These are phyloP conservation scores for Corvus moneduloides DNA, from an alignment of 2,113 vertebrate species.

Conservation along the genomic window DNA sequence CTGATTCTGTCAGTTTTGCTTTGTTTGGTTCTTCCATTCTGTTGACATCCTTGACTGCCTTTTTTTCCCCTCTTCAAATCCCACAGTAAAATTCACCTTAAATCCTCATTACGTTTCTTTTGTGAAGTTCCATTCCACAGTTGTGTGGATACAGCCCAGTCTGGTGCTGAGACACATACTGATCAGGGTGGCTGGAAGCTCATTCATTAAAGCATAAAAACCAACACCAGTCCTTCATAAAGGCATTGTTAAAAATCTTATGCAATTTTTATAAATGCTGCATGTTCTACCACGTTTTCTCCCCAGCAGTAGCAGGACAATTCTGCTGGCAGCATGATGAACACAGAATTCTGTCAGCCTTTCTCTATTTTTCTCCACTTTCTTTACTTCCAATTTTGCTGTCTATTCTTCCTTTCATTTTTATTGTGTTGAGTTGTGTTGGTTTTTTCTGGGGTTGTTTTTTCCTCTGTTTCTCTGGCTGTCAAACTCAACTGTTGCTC, in stretches of 20 bases:
- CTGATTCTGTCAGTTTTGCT: neutral
- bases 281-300: neutral
- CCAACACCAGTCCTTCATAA: rapidly evolving
- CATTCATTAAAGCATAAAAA: neutral
- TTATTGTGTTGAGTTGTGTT: neutral
- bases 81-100: neutral
- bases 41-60: neutral
- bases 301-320: neutral
- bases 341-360: neutral
- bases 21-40: neutral
- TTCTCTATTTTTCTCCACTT: neutral
- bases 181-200: neutral
- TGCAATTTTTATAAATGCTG: neutral
- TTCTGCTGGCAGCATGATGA: neutral
- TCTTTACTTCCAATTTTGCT: neutral
- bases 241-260: neutral
- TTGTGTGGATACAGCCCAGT: neutral
- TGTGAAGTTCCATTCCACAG: neutral
- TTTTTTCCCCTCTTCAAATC: neutral
- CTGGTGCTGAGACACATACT: neutral
- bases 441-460: neutral
- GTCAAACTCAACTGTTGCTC: neutral
- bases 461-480: neutral
- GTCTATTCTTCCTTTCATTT: neutral
- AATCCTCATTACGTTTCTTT: neutral